Percentiles rank a stretch among this genome's conserved stretches.
phyloP scores from a whole-genome alignment of 2,797 vertebrate species.

The Hipposideros larvatus region DNA sequence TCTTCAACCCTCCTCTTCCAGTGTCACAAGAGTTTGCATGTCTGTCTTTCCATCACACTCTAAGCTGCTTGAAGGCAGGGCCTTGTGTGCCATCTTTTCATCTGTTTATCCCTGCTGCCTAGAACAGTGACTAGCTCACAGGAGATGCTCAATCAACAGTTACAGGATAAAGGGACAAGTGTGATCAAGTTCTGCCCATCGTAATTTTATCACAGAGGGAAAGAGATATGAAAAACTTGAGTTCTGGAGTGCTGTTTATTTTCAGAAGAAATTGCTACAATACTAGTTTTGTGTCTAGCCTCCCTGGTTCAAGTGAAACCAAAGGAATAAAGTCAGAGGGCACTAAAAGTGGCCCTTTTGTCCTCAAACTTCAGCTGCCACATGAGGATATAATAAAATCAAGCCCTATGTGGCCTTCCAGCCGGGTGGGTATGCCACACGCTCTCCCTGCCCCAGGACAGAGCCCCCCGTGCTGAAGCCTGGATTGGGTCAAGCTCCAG shows the following conservation, averaged over 20 bases:
- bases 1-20: background rate
- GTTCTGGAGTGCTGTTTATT: background rate
- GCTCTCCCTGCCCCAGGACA: background rate
- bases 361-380: conserved; percentile 57
- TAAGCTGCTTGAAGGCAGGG: background rate
- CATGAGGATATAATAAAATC: background rate
- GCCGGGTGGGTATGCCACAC: background rate
- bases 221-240: background rate
- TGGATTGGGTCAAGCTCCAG: background rate
- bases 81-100: background rate
- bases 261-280: background rate
- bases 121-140: no score
- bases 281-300: background rate
- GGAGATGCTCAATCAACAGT: background rate
- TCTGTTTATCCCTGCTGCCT: background rate
- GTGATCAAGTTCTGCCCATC: background rate
- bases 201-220: background rate
- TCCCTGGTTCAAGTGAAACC: background rate
- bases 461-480: background rate
- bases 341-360: background rate
- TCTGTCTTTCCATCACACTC: background rate
- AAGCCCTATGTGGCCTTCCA: background rate
- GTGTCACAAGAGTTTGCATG: background rate
- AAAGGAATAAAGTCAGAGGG: background rate
- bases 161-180: background rate